Evolutionary conservation across 1,140 invertebrate genomes (phyloP), one percentile per base, ranked within the genome.

Genomic region (Plectrocnemia conspersa): DNA sequence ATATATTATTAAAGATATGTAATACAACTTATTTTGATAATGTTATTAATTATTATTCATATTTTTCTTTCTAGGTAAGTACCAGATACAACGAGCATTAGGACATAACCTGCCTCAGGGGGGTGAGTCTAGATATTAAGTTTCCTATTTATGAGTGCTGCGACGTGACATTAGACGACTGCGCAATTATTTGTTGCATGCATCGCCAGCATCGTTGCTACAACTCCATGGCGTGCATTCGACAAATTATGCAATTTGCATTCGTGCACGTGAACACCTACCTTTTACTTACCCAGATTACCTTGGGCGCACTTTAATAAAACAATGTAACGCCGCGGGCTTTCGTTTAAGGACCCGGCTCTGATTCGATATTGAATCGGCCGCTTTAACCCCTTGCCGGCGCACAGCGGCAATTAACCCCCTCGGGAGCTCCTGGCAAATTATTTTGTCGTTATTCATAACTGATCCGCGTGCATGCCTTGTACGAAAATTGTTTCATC

Each of bases 161-260:
- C 33, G 23, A 32, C 42, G 25, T 33, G 35, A 36, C 54, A 56
- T 56, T 49, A 48, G 42, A 49, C 42, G 36, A 56, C 45, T 48
- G 38, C 29, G 45, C 55, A 45, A 54, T 45, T 50, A 58, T 58
- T 54, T 58, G 45, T 54, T 54, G 46, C 52, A 59, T 50, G 52
- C 25, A 46, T 33, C 23, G 25, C 11, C 36, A 22, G 13, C 33
- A 27, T 52, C 35, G 35, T 19, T 23, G 35, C 45, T 6, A 21
- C 15, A 24, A 29, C 10, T 29, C 24, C 22, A 18, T 25, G 15
- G 16, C 36, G 24, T 60, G 44, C 58, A 52, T 32, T 18, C 42
- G 49, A 59, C 58, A 59, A 59, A 59, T 59, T 59, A 59, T 56
- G 53, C 53, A 59, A 59, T 59, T 54, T 56, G 58, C 58, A 59